Percentiles rank a stretch among this genome's conserved stretches.
Conservation (phyloP, 2,797 vertebrate genomes). For the Falco columbarius region DNA sequence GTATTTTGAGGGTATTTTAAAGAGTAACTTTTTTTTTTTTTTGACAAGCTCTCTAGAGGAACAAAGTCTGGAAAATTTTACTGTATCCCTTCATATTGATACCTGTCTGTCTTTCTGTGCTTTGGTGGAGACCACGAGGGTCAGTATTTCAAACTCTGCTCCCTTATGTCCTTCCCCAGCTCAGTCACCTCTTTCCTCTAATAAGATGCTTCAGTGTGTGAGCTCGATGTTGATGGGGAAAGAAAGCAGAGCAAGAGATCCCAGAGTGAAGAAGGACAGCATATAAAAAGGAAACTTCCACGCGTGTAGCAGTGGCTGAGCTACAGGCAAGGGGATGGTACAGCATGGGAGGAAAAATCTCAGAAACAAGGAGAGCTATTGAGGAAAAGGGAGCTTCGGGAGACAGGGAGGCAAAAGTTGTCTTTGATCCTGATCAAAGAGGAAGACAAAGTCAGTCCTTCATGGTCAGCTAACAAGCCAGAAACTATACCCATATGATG, state of each 20-base stretch:
- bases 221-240: not conserved
- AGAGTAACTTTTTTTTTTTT: not conserved
- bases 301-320: too few relatives aligned
- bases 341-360: not conserved
- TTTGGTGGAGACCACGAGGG: not conserved
- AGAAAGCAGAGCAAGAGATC: not conserved
- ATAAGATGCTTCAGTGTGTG: fast-evolving
- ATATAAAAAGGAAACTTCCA: not conserved
- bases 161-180: not conserved
- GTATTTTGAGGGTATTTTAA: not conserved
- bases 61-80: not conserved
- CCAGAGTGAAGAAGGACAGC: not conserved
- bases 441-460: not conserved
- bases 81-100: not conserved
- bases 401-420: not conserved
- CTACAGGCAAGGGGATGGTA: not conserved
- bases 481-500: fast-evolving
- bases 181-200: not conserved
- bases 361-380: not conserved
- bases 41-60: not conserved
- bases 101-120: not conserved
- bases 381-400: not conserved
- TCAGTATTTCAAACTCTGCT: not conserved
- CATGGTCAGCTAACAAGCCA: not conserved
- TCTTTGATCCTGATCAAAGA: not conserved